Base-by-base conservation (phyloP, 1,140 invertebrate species). In the Drosophila gunungcola region DNA sequence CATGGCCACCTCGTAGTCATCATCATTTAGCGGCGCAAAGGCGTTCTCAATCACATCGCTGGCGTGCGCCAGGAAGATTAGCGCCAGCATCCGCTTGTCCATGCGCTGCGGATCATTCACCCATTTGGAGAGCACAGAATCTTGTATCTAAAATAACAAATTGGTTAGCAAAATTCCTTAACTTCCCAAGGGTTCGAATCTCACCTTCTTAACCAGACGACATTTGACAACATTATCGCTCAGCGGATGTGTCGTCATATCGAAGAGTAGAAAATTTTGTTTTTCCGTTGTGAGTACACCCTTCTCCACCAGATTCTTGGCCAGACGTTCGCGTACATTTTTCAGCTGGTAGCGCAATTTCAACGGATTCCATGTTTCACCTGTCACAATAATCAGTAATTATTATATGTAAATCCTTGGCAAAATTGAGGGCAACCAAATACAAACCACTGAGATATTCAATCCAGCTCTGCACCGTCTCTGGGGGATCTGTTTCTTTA, bases 171-270 rank as follows among this genome's bases (percentile, higher is more conserved):
- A 3, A 4, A 29, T 62, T 13, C 2, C 9, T 34, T 27, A 9
- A 3, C 0, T 6, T 7, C 29, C 29, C 29, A 32, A 7, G 2
- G 29, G 5, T 6, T 32, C 6, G 7, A 32, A 6, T 6, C 29
- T 5, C 29, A 97, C 97, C 95, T 98, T 99, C 94, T 99, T 99
- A 41, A 99, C 97, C 73, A 99, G 95, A 81, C 98, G 96, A 80
- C 96, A 97, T 94, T 99, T 99, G n/a, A 98, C 96, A 74, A 96
- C 95, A 93, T 97, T 97, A 93, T 99, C 98, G 55, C 97, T 98
- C 42, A 99, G 94, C 39, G 99, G 99, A 95, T 99, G 99, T 78
- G 99, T 99, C 27, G 99, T 99, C 98, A 99, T 99, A 94, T 99
- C 99, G 94, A 99, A 99, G 16, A 99, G 94, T 75, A 99, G 94